A percentile compares a stretch with the other conserved stretches of the same genome.
Evolutionary conservation across 1,140 invertebrate genomes (phyloP).

Genomic region (Contarinia nasturtii): DNA sequence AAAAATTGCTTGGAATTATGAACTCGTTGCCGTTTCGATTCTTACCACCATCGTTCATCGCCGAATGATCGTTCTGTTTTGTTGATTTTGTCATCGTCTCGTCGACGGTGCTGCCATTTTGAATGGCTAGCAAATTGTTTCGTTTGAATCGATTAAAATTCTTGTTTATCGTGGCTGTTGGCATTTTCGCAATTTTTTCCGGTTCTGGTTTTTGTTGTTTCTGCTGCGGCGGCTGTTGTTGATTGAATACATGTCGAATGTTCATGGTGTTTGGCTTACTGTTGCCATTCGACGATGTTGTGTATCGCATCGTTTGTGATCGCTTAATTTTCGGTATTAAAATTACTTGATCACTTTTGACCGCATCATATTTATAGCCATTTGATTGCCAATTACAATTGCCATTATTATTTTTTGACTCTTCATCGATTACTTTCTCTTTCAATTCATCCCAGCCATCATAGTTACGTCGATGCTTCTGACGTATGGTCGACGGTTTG

Average conservation of each 20-base stretch:
- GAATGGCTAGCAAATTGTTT: neutral
- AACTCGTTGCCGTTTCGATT: no score
- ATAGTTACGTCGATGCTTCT: conserved; percentile 28
- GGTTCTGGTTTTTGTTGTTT: neutral
- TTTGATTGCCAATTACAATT: neutral
- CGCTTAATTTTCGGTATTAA: neutral
- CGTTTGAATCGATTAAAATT: neutral
- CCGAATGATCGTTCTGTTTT: no score
- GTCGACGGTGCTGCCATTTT: no score
- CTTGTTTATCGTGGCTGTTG: neutral
- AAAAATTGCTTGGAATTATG: no score
- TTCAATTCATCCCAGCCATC: conserved; percentile 29
- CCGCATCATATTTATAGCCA: neutral
- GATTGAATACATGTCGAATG: neutral
- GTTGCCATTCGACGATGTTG: neutral
- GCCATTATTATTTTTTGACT: neutral
- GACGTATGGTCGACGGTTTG: conserved; percentile 30
- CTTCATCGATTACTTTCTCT: neutral
- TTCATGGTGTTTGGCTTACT: neutral
- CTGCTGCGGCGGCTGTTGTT: neutral
- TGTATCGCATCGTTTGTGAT: conserved; percentile 2
- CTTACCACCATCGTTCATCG: no score
- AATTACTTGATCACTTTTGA: neutral
- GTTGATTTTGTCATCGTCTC: no score
- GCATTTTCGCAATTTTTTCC: neutral